Percentiles rank a stretch among this genome's conserved stretches.
Evolutionary conservation across 2,888 invertebrate genomes (phyloP).

Genomic region (Scaptomyza reducta): DNA sequence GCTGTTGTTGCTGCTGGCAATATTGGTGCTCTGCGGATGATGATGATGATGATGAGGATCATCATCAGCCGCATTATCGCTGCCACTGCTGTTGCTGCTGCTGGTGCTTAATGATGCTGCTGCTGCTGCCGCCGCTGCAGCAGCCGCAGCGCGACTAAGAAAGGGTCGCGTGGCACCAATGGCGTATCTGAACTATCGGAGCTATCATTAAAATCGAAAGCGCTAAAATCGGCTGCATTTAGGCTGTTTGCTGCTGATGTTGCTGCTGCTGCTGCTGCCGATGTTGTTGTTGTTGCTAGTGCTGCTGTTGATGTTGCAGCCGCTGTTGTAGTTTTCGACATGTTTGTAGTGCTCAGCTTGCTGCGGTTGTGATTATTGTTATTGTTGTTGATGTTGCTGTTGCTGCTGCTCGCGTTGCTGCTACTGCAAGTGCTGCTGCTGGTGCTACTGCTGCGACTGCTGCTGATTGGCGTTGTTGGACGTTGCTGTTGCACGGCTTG

Average conservation of each 20-base stretch:
- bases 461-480: conserved; percentile 14
- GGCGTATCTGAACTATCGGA: conserved; percentile 82
- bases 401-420: conserved; percentile 28
- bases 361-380: conserved; percentile 20
- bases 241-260: conserved; percentile 21
- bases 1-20: conserved; percentile 29
- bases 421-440: conserved; percentile 27
- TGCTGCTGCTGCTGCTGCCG: conserved; percentile 34
- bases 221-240: conserved; percentile 81
- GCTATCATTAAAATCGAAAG: conserved; percentile 84
- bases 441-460: conserved; percentile 5
- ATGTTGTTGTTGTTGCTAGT: conserved; percentile 19
- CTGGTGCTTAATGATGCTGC: conserved; percentile 57
- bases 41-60: conserved; percentile 14
- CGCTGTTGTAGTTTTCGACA: conserved; percentile 32
- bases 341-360: conserved; percentile 14
- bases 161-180: conserved; percentile 81
- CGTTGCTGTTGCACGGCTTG: conserved; percentile 25
- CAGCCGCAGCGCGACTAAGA: conserved; percentile 79
- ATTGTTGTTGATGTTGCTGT: conserved; percentile 31
- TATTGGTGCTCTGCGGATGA: conserved; percentile 28
- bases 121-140: conserved; percentile 60
- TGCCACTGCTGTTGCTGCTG: conserved; percentile 55
- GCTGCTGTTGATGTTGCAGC: conserved; percentile 25
- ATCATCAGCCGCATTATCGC: conserved; percentile 24